Base-by-base conservation (phyloP, 2,888 invertebrate species). In the Zootermopsis nevadensis region DNA sequence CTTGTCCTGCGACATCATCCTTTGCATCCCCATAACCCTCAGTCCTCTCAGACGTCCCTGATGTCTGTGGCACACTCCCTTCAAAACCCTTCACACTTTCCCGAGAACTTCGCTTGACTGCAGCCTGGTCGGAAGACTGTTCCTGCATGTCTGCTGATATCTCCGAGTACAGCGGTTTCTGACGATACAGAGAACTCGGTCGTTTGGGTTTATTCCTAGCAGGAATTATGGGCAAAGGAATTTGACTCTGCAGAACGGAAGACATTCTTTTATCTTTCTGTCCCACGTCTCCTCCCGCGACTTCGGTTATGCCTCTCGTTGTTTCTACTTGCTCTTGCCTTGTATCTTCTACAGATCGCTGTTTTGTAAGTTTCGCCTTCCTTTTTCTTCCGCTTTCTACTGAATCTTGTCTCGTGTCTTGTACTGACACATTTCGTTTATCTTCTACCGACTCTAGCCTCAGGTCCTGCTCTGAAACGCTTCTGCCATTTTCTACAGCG, bases 51-150 rank as follows among this genome's bases (percentile, higher is more conserved):
- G 19, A 3, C 42, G 4, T 42, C 22, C 12, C 15, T n/a, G 24
- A 6, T 22, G 6, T 30, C n/a, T 3, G 15, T 19, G 0, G 42
- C 22, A 7, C 35, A 74, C 79, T 76, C 15, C n/a, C 55, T 76
- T 80, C 83, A 33, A 84, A 86, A 66, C 87, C 87, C 22, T 86
- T 86, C 48, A 86, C 86, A 12, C 87, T 86, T 81, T 86, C 86
- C n/a, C 27, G n/a, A 27, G n/a, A 60, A 1, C 12, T 27, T 60
- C n/a, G 81, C 87, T 87, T 22, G 87, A 87, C 42, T 87, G 86
- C 87, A 1, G 86, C 87, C 81, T 87, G 87, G 38, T 83, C 80
- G 53, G 79, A 83, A 15, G 53, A 30, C 27, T 77, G 53, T 27
- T 66, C 12, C 22, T n/a, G 35, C 33, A 27, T 30, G 12, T 82